Evolutionary conservation across 2,113 vertebrate genomes (phyloP).

Genomic region (Sclerurus mexicanus): DNA sequence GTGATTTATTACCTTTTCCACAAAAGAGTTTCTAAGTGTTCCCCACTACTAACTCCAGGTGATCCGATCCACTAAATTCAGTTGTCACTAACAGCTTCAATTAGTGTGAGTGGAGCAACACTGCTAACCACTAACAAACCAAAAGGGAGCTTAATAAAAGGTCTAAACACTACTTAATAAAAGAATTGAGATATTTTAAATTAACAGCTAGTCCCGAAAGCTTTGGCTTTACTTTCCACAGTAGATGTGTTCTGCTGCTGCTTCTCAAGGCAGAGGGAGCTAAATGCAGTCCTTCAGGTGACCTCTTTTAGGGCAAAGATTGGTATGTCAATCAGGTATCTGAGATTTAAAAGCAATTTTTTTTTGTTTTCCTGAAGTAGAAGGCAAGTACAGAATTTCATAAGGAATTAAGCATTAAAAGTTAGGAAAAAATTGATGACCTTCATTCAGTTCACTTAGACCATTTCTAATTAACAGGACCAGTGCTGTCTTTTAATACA

Average conservation of each 20-base stretch:
- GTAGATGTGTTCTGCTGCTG: neutral
- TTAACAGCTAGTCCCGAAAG: neutral
- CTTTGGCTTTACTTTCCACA: neutral
- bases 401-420: neutral
- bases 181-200: neutral
- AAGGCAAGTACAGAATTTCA: neutral
- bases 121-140: neutral
- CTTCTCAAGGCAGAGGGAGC: neutral
- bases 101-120: neutral
- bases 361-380: neutral
- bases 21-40: neutral
- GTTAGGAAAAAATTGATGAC: neutral
- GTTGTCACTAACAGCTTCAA: neutral
- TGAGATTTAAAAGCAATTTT: neutral
- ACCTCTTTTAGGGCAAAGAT: neutral
- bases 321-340: neutral
- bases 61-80: neutral
- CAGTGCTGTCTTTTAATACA: neutral
- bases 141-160: neutral
- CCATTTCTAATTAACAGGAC: neutral
- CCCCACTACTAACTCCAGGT: neutral
- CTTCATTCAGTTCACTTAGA: neutral
- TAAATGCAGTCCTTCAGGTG: neutral
- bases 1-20: neutral
- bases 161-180: neutral